Percentiles rank a stretch among this genome's conserved stretches.
Evolutionary conservation across 2,888 invertebrate species (phyloP).

Genomic region (Polylopha cassiicola): DNA sequence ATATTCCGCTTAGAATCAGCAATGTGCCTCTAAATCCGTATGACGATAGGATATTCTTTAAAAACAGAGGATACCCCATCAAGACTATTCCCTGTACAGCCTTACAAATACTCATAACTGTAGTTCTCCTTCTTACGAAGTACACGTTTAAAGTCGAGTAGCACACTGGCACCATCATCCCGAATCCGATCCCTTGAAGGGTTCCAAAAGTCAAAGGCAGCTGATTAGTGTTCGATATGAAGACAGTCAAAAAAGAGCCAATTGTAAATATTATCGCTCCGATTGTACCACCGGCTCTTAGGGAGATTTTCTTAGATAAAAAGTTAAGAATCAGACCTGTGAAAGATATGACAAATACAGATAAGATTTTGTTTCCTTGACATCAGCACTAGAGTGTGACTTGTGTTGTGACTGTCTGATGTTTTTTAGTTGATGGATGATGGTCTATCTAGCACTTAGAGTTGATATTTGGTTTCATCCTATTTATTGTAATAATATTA

Average conservation of each 20-base stretch:
- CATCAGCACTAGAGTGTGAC: too few species aligned
- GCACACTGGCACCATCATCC: slow-evolving; percentile 79
- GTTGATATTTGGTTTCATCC: too few species aligned
- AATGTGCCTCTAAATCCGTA: slow-evolving; percentile 81
- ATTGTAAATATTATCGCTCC: slow-evolving; percentile 71
- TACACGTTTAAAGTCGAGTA: slow-evolving; percentile 80
- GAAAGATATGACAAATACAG: slow-evolving; percentile 30
- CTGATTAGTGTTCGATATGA: slow-evolving; percentile 74
- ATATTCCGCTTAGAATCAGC: slow-evolving; percentile 76
- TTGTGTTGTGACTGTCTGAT: too few species aligned
- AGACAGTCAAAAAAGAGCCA: slow-evolving; percentile 73
- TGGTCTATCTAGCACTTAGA: too few species aligned
- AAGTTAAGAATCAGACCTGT: slow-evolving; percentile 79
- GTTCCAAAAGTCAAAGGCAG: slow-evolving; percentile 76
- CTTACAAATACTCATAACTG: slow-evolving; percentile 80
- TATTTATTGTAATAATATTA: too few species aligned
- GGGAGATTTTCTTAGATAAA: slow-evolving; percentile 69
- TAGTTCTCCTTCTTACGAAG: slow-evolving; percentile 77
- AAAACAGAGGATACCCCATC: slow-evolving; percentile 77
- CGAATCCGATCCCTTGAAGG: slow-evolving; percentile 79
- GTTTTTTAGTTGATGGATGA: too few species aligned
- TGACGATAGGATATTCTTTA: slow-evolving; percentile 63
- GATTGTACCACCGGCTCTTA: slow-evolving; percentile 73
- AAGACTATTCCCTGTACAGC: slow-evolving; percentile 75
- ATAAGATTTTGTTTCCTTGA: too few species aligned